Base-by-base conservation (phyloP, 2,797 vertebrate species). In the Selene dorsalis region DNA sequence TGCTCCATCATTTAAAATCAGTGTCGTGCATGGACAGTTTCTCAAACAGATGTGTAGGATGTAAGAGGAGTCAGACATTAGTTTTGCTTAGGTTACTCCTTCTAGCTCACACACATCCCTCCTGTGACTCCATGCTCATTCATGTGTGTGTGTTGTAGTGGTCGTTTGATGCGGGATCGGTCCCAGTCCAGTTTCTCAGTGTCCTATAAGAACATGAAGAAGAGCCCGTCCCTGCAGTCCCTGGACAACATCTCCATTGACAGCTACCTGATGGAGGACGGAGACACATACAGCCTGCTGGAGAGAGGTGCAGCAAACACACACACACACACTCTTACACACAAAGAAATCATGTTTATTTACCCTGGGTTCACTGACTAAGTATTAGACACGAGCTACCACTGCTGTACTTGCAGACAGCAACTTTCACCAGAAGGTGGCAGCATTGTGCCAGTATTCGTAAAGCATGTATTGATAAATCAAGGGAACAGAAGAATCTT, bases 191-290 rank as follows among this genome's bases (percentile, higher is more conserved):
- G 86, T 80, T 96, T 96, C 91, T 94, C 93, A 9, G 96, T 97
- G 90, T 96, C 97, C 80, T 97, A 96, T 57, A 99, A 98, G 94
- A 97, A 95, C 89, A 95, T 98, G 96, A 97, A 96, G 93, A 97
- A 96, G 94, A 99, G 97, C 77, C 96, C 97, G 0, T 99, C 98
- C 12, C 95, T 99, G 76, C 95, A 96, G 84, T 99, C 97, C 28
- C 80, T 99, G 93, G 98, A 99, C 86, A 96, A 96, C 88, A 92
- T 99, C 85, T 99, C 98, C 81, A 95, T 98, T 61, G 98, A 99
- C 89, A 99, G 98, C 91, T 96, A 95, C 93, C 82, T 96, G 85
- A 79, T 98, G 84, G 98, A 99, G 91, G 98, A 97, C 58, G 96
- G 96, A 75, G 97, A 97, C 90, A 93, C 94, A 38, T 97, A 95